phyloP scores from a whole-genome alignment of 53 echinoderm and acorn worm genomes.

The Glandiceps talaboti region DNA sequence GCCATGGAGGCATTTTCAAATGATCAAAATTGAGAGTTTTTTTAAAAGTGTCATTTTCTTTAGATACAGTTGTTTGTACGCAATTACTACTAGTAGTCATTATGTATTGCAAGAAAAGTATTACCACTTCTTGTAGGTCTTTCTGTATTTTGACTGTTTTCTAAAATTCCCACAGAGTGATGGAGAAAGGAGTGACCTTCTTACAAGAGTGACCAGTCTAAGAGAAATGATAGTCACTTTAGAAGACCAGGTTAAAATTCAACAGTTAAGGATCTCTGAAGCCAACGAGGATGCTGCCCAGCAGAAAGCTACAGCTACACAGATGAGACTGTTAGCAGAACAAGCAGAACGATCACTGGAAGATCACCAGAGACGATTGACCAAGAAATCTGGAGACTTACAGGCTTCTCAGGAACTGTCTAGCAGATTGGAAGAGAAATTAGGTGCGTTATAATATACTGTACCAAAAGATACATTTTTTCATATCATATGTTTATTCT shows the following conservation, averaged over 20 bases:
- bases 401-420: conserved; percentile 64
- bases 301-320: conserved; percentile 71
- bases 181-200: conserved; percentile 44
- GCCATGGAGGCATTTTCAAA: too few relatives aligned
- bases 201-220: conserved; percentile 50
- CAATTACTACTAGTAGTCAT: too few relatives aligned
- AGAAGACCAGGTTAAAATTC: conserved; percentile 79
- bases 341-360: conserved; percentile 81
- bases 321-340: conserved; percentile 91
- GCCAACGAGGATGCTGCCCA: conserved; percentile 88
- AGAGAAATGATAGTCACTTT: conserved; percentile 88
- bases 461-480: too few relatives aligned
- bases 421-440: conserved; percentile 62
- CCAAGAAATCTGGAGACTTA: conserved; percentile 58
- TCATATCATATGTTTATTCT: too few relatives aligned
- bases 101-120: too few relatives aligned
- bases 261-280: conserved; percentile 53
- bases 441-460: conserved; percentile 81
- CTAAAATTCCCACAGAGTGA: conserved; percentile 45
- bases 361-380: conserved; percentile 79
- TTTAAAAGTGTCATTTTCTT: too few relatives aligned
- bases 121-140: too few relatives aligned
- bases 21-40: too few relatives aligned
- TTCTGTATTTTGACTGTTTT: too few relatives aligned
- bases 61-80: too few relatives aligned